A percentile compares a stretch with the other conserved stretches of the same genome.
These are phyloP conservation scores for Centroberyx gerrardi DNA, from an alignment of 2,797 vertebrate species.

Conservation along the genomic window DNA sequence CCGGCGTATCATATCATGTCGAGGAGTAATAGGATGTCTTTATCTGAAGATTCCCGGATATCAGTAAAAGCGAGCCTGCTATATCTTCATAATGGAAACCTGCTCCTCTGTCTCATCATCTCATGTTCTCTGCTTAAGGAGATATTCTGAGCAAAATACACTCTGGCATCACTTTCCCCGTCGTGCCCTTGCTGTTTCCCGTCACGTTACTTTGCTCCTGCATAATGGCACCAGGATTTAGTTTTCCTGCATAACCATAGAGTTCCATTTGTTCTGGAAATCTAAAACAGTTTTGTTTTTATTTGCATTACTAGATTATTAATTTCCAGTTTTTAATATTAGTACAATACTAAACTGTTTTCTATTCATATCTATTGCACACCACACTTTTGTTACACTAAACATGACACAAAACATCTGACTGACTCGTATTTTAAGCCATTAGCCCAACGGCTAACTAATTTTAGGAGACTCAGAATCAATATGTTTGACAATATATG, in stretches of 20 bases:
- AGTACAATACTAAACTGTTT: background rate
- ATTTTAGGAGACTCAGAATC: constrained; percentile 20
- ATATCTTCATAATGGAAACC: constrained; percentile 72
- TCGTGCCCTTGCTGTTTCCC: background rate
- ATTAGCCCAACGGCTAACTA: background rate
- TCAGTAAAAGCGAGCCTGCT: constrained; percentile 64
- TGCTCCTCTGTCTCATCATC: constrained; percentile 46
- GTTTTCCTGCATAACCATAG: background rate
- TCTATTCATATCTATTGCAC: background rate
- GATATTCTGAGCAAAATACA: constrained; percentile 43
- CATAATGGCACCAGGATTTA: background rate
- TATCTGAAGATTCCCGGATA: constrained; percentile 84
- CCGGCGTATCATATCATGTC: constrained; percentile 82
- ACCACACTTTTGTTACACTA: background rate
- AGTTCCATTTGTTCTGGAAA: constrained; percentile 2
- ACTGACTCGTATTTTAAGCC: background rate
- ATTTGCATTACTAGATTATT: background rate
- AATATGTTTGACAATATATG: constrained; percentile 24
- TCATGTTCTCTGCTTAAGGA: constrained; percentile 52
- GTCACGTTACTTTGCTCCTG: background rate
- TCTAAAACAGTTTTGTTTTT: background rate
- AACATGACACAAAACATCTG: too few relatives aligned
- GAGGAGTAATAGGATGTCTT: constrained; percentile 84
- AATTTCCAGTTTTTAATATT: background rate
- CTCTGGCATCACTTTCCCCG: background rate